Conservation (phyloP, 2,113 vertebrate genomes). For the Dendropsophus ebraccatus region DNA sequence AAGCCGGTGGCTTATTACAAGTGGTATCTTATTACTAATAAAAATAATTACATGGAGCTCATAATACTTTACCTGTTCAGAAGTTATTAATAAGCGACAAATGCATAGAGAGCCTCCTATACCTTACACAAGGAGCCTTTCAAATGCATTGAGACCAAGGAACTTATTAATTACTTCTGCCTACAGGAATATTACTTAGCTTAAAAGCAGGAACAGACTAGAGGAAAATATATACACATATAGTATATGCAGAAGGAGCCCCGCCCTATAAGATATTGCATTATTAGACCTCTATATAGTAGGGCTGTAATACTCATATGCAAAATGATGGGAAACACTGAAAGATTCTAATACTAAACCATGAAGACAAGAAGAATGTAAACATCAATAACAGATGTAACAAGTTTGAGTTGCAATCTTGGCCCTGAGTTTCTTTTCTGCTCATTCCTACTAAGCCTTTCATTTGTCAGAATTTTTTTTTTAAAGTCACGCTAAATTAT, state of each 20-base stretch:
- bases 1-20: slow-evolving; percentile 57
- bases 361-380: no score
- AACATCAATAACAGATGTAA: no score
- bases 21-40: slow-evolving; percentile 60
- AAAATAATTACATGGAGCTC: slow-evolving; percentile 58
- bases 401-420: no score
- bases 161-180: slow-evolving; percentile 54
- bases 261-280: neutral
- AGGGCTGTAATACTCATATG: no score
- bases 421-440: no score
- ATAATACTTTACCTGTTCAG: slow-evolving; percentile 55
- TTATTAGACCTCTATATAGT: no score
- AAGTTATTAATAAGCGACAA: slow-evolving; percentile 50
- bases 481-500: no score
- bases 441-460: no score
- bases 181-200: slow-evolving; percentile 31
- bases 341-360: no score
- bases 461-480: no score
- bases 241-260: no score
- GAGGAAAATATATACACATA: neutral
- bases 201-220: slow-evolving; percentile 25
- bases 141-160: slow-evolving; percentile 28
- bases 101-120: slow-evolving; percentile 46
- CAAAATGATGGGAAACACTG: no score
- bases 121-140: slow-evolving; percentile 30